Evolutionary conservation across 2,113 vertebrate species (phyloP), one percentile per base, ranked within the genome.

Genomic region (Tachysurus fulvidraco): DNA sequence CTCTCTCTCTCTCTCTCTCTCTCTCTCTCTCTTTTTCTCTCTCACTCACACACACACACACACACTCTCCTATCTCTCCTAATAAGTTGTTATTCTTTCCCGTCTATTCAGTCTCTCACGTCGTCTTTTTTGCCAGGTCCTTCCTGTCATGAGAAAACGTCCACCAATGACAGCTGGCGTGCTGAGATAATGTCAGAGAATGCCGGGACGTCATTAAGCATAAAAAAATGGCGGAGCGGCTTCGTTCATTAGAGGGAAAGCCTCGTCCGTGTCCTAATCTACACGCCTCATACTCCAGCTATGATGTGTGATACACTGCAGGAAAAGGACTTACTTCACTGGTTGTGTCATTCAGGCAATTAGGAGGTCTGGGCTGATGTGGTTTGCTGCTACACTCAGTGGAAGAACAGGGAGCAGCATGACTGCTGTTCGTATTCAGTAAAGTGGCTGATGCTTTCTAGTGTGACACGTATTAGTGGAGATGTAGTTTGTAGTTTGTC

Each of bases 391-490:
- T 78, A 28, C 62, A 54, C 81, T 65, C 59, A 65, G 36, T 71
- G 41, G 23, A 41, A 36, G 65, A 81, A 36, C 36, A 59, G 11
- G 67, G 5, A 50, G 21, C 44, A 17, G 54, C 21, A 30, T 54
- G 84, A 41, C 52, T 55, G 21, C 9, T 59, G n/a, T 76, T 50
- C 36, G 8, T 74, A 28, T 60, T 52, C 9, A 85, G 16, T 50
- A 16, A 46, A 50, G 41, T 60, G 5, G 4, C n/a, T 13, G 28
- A 52, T 13, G 57, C 25, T 28, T 64, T 19, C 44, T 57, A 25
- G 71, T 89, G 91, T 89, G 89, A 41, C 55, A 41, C 91, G 71
- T 94, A 94, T 95, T 94, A 94, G 94, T 95, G 93, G 91, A 90
- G 92, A 93, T 93, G 91, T 91, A 55, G 92, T 91, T 87, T 88